Conservation (phyloP, 1,140 invertebrate genomes). For the Apis florea region DNA sequence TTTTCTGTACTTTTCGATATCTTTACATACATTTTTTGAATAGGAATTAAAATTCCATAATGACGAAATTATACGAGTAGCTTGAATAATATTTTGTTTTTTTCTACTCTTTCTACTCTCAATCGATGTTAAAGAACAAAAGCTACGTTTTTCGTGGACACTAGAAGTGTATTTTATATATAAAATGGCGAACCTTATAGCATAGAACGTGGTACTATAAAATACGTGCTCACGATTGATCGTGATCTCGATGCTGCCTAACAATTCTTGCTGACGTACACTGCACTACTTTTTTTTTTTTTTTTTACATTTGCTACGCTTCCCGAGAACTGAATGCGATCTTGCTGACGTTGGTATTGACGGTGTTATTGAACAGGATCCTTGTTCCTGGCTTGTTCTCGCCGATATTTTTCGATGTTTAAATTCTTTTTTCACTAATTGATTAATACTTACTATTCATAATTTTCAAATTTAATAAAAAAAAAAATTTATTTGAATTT, state of each 20-base stretch:
- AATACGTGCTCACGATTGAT: conserved; percentile 13
- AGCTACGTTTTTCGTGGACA: not conserved
- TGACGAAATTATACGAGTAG: too few species aligned
- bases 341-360: conserved; percentile 10
- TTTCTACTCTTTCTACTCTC: too few species aligned
- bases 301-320: not conserved
- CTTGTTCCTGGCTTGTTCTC: not conserved
- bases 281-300: too few species aligned
- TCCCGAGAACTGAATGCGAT: not conserved
- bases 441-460: not conserved
- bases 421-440: not conserved
- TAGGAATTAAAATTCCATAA: too few species aligned
- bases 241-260: not conserved
- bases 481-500: not conserved
- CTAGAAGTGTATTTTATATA: not conserved
- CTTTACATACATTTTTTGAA: too few species aligned
- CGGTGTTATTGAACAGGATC: not conserved
- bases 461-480: too few species aligned
- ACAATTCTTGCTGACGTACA: conserved; percentile 7
- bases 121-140: too few species aligned
- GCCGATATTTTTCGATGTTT: not conserved
- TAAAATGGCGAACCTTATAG: not conserved
- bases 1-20: too few species aligned
- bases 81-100: too few species aligned
- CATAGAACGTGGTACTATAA: not conserved